Evolutionary conservation across 2,888 invertebrate genomes (phyloP), one percentile per base, ranked within the genome.

Genomic region (Ditylenchus weischeri): DNA sequence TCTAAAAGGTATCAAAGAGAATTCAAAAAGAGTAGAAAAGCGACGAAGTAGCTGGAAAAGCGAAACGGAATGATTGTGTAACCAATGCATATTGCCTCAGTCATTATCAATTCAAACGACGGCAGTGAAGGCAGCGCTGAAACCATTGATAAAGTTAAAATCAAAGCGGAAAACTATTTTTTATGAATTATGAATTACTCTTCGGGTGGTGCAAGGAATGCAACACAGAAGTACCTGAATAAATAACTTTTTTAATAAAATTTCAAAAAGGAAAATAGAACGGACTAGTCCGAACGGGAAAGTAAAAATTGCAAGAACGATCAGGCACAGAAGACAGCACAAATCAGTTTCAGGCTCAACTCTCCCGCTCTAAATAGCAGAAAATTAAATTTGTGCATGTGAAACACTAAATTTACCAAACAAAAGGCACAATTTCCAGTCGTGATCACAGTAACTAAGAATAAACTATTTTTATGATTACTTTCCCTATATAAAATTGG

Each of bases 261-360:
- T 29, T 43, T 43, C 11, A 43, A 43, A 43, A 8, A 8, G 43
- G 43, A 43, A 43, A 43, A 43, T 43, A 43, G 8, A 43, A 43
- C 43, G 11, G 57, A 81, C 65, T 13, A 80, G 72, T 11, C 80
- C 80, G 66, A 79, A 72, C 51, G 80, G 80, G 71, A 80, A 80
- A 8, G 79, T 80, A 71, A 76, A 79, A 65, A 80, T 79, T 54
- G 78, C 74, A 10, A 80, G 69, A 57, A 81, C 66, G 54, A 80
- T 75, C 54, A 81, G 73, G 58, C 78, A 79, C 15, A 79, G 62
- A 57, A 80, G 69, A 60, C 79, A 80, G 70, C 80, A 80, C 63
- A 75, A 66, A 65, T 80, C 80, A 23, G 78, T 77, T 64, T 78
- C 76, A 57, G 74, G 77, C n/a, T 69, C 68, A 63, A 79, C 74